phyloP scores from a whole-genome alignment of 2,797 vertebrate genomes.

The Sus cebifrons region DNA sequence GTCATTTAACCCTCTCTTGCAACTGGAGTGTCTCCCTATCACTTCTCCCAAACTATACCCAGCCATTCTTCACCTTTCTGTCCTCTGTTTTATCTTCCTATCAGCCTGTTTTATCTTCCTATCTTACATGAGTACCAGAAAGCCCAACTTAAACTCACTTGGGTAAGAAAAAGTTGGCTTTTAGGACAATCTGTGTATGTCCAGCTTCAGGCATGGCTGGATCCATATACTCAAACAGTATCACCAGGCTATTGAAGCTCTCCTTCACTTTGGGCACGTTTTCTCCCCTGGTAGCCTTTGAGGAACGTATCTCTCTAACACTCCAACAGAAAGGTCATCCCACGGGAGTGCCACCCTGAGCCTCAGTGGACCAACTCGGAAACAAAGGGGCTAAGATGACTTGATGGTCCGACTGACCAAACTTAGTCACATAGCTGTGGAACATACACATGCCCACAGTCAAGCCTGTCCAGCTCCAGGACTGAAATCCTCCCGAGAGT shows the following conservation, averaged over 20 bases:
- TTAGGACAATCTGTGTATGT: not conserved
- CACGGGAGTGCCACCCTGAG: not conserved
- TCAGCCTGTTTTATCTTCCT: not conserved
- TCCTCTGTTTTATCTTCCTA: not conserved
- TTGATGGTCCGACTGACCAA: not conserved
- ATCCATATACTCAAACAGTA: not conserved
- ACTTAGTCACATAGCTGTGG: not conserved
- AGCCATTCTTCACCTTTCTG: not conserved
- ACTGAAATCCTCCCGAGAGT: not conserved
- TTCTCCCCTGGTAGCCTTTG: not conserved
- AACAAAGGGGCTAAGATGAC: not conserved
- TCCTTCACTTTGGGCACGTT: not conserved
- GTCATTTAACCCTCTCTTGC: not conserved
- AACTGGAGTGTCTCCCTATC: too few relatives aligned
- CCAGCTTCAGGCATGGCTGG: not conserved
- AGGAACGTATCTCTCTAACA: not conserved
- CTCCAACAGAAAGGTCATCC: not conserved
- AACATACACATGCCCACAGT: not conserved
- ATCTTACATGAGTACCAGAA: not conserved
- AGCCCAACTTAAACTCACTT: not conserved
- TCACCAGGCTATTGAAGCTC: not conserved
- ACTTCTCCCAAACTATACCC: not conserved
- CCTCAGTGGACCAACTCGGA: not conserved
- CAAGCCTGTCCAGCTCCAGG: not conserved
- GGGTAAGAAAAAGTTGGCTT: not conserved